phyloP scores from a whole-genome alignment of 2,888 invertebrate genomes.

The Thalpophila matura region DNA sequence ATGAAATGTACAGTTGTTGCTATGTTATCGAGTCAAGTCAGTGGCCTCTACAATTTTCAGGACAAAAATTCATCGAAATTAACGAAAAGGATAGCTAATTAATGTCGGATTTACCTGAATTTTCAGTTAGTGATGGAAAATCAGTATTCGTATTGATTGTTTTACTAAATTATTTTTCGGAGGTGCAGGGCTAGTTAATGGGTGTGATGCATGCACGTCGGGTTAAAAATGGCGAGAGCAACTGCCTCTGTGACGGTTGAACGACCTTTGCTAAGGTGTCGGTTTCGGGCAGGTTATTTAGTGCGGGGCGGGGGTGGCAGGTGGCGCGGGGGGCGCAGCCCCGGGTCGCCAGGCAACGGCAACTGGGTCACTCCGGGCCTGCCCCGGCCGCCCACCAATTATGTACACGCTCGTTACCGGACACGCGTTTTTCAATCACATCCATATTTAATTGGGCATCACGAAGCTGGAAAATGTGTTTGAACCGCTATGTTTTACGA shows the following conservation, averaged over 20 bases:
- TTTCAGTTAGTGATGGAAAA: conserved; percentile 19
- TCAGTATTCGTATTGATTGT: conserved; percentile 28
- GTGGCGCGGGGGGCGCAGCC: conserved; percentile 71
- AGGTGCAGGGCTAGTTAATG: conserved; percentile 15
- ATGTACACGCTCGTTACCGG: conserved; percentile 91
- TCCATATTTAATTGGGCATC: conserved; percentile 91
- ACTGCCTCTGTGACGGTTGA: conserved; percentile 85
- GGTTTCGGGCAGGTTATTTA: conserved; percentile 90
- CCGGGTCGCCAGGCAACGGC: conserved; percentile 88
- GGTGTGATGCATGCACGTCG: conserved; percentile 54
- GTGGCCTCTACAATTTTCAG: conserved; percentile 16
- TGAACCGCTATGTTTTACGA: conserved; percentile 85
- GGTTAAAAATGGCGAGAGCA: conserved; percentile 77
- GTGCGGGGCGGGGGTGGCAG: conserved; percentile 74
- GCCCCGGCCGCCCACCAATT: conserved; percentile 88
- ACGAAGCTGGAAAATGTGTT: conserved; percentile 88
- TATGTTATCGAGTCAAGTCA: conserved; percentile 9
- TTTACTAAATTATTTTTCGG: conserved; percentile 1
- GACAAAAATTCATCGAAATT: conserved; percentile 27
- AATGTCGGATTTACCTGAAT: conserved; percentile 9
- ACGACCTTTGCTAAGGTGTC: conserved; percentile 90
- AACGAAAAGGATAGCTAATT: conserved; percentile 21
- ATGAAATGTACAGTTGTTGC: not conserved
- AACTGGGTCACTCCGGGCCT: conserved; percentile 90
- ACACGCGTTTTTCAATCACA: conserved; percentile 91